These are phyloP conservation scores for Euwallacea similis DNA, from an alignment of 1,140 invertebrate species.

Conservation along the genomic window DNA sequence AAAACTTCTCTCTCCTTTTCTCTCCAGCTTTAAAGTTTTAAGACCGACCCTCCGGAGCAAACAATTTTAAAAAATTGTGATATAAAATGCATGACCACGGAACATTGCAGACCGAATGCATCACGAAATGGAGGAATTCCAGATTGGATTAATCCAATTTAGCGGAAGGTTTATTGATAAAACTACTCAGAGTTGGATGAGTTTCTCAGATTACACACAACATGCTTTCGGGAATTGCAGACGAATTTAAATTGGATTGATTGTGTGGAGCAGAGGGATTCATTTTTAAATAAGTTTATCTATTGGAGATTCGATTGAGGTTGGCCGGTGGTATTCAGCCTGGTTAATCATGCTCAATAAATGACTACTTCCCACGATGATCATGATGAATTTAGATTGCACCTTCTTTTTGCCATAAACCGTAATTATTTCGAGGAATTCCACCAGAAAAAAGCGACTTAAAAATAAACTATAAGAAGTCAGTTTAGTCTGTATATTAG, in stretches of 20 bases:
- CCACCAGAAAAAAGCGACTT: neutral
- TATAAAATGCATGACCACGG: conserved; percentile 40
- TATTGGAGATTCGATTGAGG: neutral
- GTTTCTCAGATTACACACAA: conserved; percentile 23
- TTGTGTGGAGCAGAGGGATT: neutral
- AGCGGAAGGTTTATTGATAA: conserved; percentile 40
- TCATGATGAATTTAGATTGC: no score
- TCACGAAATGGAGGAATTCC: conserved; percentile 23
- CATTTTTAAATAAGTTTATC: conserved; percentile 2
- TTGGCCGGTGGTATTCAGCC: no score
- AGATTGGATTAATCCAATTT: conserved; percentile 42
- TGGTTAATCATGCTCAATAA: no score
- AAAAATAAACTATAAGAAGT: neutral
- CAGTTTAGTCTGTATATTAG: neutral
- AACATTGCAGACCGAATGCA: conserved; percentile 30
- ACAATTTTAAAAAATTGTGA: conserved; percentile 39
- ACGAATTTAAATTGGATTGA: conserved; percentile 19
- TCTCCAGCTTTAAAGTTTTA: conserved; percentile 33
- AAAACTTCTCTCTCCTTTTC: conserved; percentile 23
- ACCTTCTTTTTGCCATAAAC: no score
- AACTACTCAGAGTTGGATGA: conserved; percentile 33
- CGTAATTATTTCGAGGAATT: no score
- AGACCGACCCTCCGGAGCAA: conserved; percentile 28
- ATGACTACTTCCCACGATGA: no score
- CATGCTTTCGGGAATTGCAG: conserved; percentile 6